Evolutionary conservation across 23 tunicate genomes (phyloP).

Genomic region (Ascidia mentula): DNA sequence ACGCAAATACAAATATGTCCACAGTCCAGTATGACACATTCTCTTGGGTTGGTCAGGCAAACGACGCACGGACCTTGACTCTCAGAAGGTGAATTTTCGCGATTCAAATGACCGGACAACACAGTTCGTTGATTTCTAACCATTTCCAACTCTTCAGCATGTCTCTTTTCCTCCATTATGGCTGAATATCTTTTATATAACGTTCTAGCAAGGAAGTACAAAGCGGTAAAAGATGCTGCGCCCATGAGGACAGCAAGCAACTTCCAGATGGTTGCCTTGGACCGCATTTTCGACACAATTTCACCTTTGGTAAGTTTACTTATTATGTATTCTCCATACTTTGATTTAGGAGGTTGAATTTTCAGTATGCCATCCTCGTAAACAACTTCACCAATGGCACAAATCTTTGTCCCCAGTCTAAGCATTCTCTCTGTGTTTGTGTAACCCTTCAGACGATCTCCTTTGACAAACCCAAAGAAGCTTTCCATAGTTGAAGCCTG

Average conservation of each 20-base stretch:
- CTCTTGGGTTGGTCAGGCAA: slow-evolving; percentile 76
- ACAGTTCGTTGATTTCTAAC: slow-evolving; percentile 40
- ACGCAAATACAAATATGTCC: slow-evolving; percentile 91
- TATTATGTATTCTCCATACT: slow-evolving; percentile 48
- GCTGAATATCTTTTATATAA: slow-evolving; percentile 21
- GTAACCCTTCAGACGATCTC: slow-evolving; percentile 75
- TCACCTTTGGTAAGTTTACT: slow-evolving; percentile 50
- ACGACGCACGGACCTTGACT: slow-evolving; percentile 40
- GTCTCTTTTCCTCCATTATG: slow-evolving; percentile 21
- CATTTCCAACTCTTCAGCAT: slow-evolving; percentile 32
- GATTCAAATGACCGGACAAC: slow-evolving; percentile 9
- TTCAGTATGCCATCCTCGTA: slow-evolving; percentile 49
- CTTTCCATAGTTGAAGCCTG: slow-evolving; percentile 37
- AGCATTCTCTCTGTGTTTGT: slow-evolving; percentile 87
- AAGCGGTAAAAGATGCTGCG: slow-evolving; percentile 47
- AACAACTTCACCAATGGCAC: slow-evolving; percentile 76
- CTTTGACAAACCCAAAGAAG: slow-evolving; percentile 60
- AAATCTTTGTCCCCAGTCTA: slow-evolving; percentile 58
- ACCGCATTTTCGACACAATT: slow-evolving; percentile 23
- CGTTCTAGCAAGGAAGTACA: slow-evolving; percentile 42
- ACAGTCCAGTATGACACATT: slow-evolving; percentile 76
- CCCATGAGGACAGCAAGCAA: slow-evolving; percentile 31
- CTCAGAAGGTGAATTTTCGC: not conserved
- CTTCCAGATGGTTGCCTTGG: slow-evolving; percentile 53
- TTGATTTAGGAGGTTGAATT: slow-evolving; percentile 36